Evolutionary conservation across 2,113 vertebrate genomes (phyloP), one percentile per base, ranked within the genome.

Genomic region (Pseudonaja textilis): DNA sequence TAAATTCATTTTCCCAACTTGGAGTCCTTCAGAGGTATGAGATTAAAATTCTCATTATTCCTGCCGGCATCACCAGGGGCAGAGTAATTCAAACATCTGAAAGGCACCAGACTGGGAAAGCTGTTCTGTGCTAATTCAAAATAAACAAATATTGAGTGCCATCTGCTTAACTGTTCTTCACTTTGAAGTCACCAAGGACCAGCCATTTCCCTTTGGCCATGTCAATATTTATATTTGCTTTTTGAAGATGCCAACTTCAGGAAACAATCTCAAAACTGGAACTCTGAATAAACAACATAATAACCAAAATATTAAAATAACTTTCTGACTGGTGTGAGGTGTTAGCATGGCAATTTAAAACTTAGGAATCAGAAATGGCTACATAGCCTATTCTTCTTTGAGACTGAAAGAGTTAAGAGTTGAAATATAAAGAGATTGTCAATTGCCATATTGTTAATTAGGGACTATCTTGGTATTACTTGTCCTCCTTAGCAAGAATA

Each of bases 401-500:
- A 29, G 86, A 93, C 52, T 1, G 12, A 47, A 57, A 25, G 86
- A 3, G 22, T 5, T 5, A 47, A 10, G 29, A 90, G 39, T 59
- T 54, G 42, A 61, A 89, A 34, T n/a, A 81, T 42, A 25, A 18
- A 50, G n/a, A 39, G 10, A 12, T 4, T 11, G 42, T 39, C 57
- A 87, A 81, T 57, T 22, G 26, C 18, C n/a, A 11, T 2, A 16
- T 39, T 59, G n/a, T 52, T 10, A 34, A 34, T n/a, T 7, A 55
- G 22, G 11, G 4, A 18, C 1, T 3, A 42, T 0, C 3, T 23
- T 52, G 8, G 3, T 11, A 22, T 14, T 3, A 14, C 16, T 34
- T 85, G 0, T 29, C 23, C 0, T 34, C 23, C n/a, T 2, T 16
- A 90, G 5, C 18, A 91, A 34, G 18, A 86, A 54, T n/a, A 42